Base-by-base conservation (phyloP, 2,113 vertebrate species). In the Bubo bubo region DNA sequence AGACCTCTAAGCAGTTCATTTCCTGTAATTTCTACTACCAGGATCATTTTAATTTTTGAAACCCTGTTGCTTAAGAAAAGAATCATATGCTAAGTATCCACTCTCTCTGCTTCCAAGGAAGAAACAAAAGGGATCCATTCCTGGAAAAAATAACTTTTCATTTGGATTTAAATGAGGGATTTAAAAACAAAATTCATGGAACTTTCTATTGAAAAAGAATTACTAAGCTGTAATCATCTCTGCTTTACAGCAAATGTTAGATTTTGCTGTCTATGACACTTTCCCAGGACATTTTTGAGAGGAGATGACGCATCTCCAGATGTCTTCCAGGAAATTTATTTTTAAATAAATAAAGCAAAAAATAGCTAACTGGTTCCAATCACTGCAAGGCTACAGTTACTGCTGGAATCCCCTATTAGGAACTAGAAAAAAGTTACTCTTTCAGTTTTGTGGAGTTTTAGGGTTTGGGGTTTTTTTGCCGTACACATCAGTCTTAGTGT, bases 321-420 rank as follows among this genome's bases (percentile, higher is more conserved):
- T 97, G 96, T 96, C 97, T 97, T 97, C 90, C 91, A 47, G 93
- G 96, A 96, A 95, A 94, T 92, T 92, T 95, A 97, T 96, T 98
- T 98, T 96, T 96, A 98, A 97, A 97, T 85, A 97, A 98, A 98
- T 97, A 97, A 95, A 97, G 94, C 52, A 84, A 95, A 96, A 96
- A 97, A 97, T 88, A 97, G 87, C 79, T 67, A 94, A 83, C 47
- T 14, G 14, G 59, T 87, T 92, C 85, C 50, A 94, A 18, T 92
- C 27, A 34, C 68, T 81, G 67, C 15, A 30, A 82, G 79, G 68
- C 88, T 95, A 53, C 73, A 95, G 62, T 94, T 94, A 77, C 75
- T 90, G 95, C 72, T 96, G 88, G 62, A 90, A 91, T 84, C 32
- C 74, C 82, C 80, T 81, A 20, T 24, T 53, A 68, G 23, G n/a